These are phyloP conservation scores for Thamnophis sirtalis DNA, from an alignment of 2,113 vertebrate genomes.

Conservation along the genomic window DNA sequence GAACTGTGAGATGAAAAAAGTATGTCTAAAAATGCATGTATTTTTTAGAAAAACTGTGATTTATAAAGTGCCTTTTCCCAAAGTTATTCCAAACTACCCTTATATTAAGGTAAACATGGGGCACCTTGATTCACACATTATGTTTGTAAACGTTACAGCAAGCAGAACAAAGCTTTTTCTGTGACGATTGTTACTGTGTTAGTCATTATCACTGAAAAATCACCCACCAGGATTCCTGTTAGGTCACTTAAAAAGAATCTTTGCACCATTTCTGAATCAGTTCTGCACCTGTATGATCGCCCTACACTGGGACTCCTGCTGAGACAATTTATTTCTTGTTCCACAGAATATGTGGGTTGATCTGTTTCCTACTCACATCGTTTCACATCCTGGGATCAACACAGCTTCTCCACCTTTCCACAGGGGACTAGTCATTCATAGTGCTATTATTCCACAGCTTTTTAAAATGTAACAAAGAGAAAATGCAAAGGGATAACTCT, in stretches of 20 bases:
- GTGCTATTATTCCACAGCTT: not conserved
- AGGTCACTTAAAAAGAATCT: not conserved
- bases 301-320: not conserved
- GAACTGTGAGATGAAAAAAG: not conserved
- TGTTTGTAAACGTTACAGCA: not conserved
- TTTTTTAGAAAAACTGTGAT: not conserved
- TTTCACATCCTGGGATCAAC: not conserved
- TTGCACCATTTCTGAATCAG: not conserved
- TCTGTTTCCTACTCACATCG: not conserved
- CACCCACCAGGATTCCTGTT: not conserved
- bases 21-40: not conserved
- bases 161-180: not conserved
- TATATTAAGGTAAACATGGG: not conserved
- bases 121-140: not conserved
- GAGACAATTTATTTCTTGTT: not conserved
- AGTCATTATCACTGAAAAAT: not conserved
- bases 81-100: not conserved
- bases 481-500: not conserved
- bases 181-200: not conserved
- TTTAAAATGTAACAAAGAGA: not conserved
- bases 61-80: not conserved
- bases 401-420: not conserved
- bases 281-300: not conserved
- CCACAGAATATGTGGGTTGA: not conserved
- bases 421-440: not conserved